Evolutionary conservation across 2,888 invertebrate genomes (phyloP), one percentile per base, ranked within the genome.

Genomic region (Hypercompe scribonia): DNA sequence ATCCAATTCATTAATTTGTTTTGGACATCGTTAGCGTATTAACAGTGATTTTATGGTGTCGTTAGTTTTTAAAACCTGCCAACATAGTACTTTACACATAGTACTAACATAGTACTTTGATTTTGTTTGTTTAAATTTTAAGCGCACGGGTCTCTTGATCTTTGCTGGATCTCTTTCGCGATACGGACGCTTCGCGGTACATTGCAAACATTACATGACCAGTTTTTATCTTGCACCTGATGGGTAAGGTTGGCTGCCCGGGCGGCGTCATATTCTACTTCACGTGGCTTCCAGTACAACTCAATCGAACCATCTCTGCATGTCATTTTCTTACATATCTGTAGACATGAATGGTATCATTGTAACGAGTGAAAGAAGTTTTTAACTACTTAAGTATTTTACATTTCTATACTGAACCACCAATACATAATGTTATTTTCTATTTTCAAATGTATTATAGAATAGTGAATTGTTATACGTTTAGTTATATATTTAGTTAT

Each of bases 261-360:
- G 2, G 90, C 91, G 0, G 91, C 89, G 77, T 93, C 90, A 78
- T 90, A 93, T 84, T 93, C 93, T 0, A 72, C 80, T 34, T 89
- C 87, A 0, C 93, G 91, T 0, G 95, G 94, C 11, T 88, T 87
- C 95, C 95, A 95, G 81, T 91, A 91, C 11, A 94, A 84, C 67
- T 92, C 91, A 0, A 90, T 90, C 39, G 89, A 84, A 61, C 93
- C 93, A 65, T 92, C 93, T 42, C 74, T 85, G 78, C 93, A 92
- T 0, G 92, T 92, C 94, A 94, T 94, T 46, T 94, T 91, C 13
- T 93, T 93, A 76, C 95, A 95, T 63, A 95, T 93, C 95, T 95
- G 82, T 21, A 4, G n/a, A n/a, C 18, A 58, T 39, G 39, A 15
- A 15, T 42, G 1, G 10, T 11, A 15, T 15, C 13, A 11, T 1